Evolutionary conservation across 1,140 invertebrate species (phyloP).

Genomic region (Metaphire vulgaris): DNA sequence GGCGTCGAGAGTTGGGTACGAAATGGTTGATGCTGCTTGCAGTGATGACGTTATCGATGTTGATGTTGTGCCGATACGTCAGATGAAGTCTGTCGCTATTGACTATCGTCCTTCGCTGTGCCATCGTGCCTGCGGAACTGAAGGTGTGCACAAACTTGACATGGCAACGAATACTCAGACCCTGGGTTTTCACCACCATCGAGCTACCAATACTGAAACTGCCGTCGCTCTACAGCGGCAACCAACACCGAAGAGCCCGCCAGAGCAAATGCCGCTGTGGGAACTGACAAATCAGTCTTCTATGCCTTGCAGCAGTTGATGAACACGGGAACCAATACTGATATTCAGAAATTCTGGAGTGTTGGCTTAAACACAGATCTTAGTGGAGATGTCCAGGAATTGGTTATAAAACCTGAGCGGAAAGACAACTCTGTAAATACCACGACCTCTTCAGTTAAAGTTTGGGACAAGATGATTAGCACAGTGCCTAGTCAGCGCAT

Average conservation of each 20-base stretch:
- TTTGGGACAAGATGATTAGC: background rate
- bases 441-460: background rate
- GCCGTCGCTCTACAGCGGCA: conserved; percentile 32
- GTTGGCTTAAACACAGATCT: background rate
- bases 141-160: conserved; percentile 43
- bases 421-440: background rate
- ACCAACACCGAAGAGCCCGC: conserved; percentile 42
- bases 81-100: conserved; percentile 38
- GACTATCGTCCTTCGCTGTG: conserved; percentile 38
- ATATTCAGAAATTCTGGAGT: background rate
- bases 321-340: conserved; percentile 32
- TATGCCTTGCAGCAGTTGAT: conserved; percentile 37
- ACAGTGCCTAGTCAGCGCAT: background rate
- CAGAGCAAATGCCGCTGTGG: conserved; percentile 30
- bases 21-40: conserved; percentile 34
- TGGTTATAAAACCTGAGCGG: background rate
- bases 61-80: conserved; percentile 35
- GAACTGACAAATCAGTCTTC: conserved; percentile 44
- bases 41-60: conserved; percentile 43
- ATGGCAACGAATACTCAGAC: conserved; percentile 40
- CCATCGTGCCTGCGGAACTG: conserved; percentile 38
- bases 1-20: conserved; percentile 24
- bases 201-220: conserved; percentile 45
- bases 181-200: conserved; percentile 37
- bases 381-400: background rate